Evolutionary conservation across 2,113 vertebrate genomes (phyloP), one percentile per base, ranked within the genome.

Genomic region (Tragulus kanchil): DNA sequence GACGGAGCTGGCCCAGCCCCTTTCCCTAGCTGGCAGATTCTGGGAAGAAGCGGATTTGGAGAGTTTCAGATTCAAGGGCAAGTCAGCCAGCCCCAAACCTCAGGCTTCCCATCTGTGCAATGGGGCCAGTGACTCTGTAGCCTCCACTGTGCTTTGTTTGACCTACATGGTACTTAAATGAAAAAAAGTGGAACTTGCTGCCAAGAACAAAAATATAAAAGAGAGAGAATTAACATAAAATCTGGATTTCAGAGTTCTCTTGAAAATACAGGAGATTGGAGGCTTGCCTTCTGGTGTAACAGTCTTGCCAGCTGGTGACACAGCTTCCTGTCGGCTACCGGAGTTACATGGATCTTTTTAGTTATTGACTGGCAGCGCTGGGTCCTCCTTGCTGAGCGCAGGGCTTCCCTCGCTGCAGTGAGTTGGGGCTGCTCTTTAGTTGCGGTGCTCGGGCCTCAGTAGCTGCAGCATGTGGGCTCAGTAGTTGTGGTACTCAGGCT

Each of bases 101-200:
- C 61, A 52, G 45, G n/a, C 16, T 61, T 8, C 36, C 90, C 45
- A 26, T 14, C 64, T 77, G n/a, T 31, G 16, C 58, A 4, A 42
- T 0, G n/a, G 23, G 10, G 31, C 31, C 7, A 0, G 4, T 1
- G 59, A 56, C 23, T 23, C 11, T 2, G 14, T 6, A 13, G 28
- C 50, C 79, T 67, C 6, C 10, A 36, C 82, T 17, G 19, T 15
- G 42, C 17, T 78, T 85, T 12, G 0, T 64, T 5, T 45, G 48
- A 58, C 42, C 59, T 31, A 8, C 3, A 3, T 1, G 1, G 48
- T 42, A 19, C 10, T 69, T 64, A 0, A 28, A 17, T 8, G 8
- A 61, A 42, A 26, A 42, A 19, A 75, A 83, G 56, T 1, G 42
- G 28, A 83, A 90, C 10, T 23, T 11, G 2, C 7, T n/a, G 42